Conservation (phyloP, 2,888 invertebrate species). For the Pediacus dermestoides region DNA sequence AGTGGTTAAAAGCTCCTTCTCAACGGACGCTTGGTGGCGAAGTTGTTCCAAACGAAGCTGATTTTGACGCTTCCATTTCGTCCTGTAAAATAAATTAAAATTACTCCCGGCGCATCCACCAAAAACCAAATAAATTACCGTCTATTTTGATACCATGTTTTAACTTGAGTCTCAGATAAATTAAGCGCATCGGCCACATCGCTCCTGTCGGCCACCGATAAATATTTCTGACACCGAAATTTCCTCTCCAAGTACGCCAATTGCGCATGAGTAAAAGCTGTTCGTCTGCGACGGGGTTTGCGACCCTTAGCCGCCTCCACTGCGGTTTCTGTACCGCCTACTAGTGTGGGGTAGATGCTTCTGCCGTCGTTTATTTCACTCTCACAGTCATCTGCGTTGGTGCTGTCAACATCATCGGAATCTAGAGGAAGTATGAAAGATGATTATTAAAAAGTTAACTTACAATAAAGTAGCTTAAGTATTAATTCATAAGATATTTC, state of each 20-base stretch:
- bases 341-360: slow-evolving; percentile 12
- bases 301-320: slow-evolving; percentile 54
- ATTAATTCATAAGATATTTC: no score
- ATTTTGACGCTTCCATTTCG: slow-evolving; percentile 87
- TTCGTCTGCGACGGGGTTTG: slow-evolving; percentile 79
- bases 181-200: slow-evolving; percentile 88
- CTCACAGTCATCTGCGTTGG: no score
- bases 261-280: slow-evolving; percentile 93
- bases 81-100: no score
- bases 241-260: slow-evolving; percentile 87
- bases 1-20: slow-evolving; percentile 59
- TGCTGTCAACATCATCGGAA: no score
- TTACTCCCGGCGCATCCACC: no score
- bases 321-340: slow-evolving; percentile 29
- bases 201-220: slow-evolving; percentile 88
- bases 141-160: slow-evolving; percentile 92
- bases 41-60: slow-evolving; percentile 81
- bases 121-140: slow-evolving; percentile 54
- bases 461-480: no score
- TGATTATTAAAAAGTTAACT: no score
- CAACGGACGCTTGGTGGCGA: slow-evolving; percentile 76
- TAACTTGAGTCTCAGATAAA: slow-evolving; percentile 90
- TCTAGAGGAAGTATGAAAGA: no score
- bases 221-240: slow-evolving; percentile 90
- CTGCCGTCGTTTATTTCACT: slow-evolving; percentile 1